Conservation (phyloP, 2,113 vertebrate genomes). For the Dipodomys merriami region DNA sequence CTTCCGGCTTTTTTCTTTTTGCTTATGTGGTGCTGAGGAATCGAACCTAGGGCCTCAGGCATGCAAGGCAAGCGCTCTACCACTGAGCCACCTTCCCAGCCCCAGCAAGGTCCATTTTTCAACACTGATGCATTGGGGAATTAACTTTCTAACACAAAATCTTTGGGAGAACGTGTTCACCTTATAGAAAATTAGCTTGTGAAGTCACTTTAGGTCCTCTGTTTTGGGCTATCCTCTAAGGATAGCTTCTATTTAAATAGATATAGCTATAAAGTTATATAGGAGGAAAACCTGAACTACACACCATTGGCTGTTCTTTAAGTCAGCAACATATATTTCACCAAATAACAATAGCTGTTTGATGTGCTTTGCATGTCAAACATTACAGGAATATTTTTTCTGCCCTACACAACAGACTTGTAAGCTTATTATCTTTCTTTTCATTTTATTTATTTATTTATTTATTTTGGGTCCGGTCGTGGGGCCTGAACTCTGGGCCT, state of each 20-base stretch:
- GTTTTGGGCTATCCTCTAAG: neutral
- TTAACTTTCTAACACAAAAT: neutral
- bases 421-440: constrained; percentile 40
- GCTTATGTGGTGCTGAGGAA: no score
- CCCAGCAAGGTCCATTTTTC: neutral
- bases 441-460: no score
- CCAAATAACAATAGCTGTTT: neutral
- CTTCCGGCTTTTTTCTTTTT: no score
- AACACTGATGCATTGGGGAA: neutral
- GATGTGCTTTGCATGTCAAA: constrained; percentile 9
- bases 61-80: no score
- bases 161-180: neutral
- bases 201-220: neutral
- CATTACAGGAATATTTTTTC: neutral
- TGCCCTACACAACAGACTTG: neutral
- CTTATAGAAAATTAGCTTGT: neutral
- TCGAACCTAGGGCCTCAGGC: no score
- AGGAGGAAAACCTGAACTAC: neutral
- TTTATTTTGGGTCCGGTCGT: no score
- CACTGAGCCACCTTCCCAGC: no score
- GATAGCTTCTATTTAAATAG: neutral
- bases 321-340: neutral
- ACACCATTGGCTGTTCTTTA: neutral
- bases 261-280: constrained; percentile 22
- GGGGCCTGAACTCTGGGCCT: no score